A percentile compares a stretch with the other conserved stretches of the same genome.
Evolutionary conservation across 2,888 invertebrate genomes (phyloP).

Genomic region (Trichogramma dendrolimi): DNA sequence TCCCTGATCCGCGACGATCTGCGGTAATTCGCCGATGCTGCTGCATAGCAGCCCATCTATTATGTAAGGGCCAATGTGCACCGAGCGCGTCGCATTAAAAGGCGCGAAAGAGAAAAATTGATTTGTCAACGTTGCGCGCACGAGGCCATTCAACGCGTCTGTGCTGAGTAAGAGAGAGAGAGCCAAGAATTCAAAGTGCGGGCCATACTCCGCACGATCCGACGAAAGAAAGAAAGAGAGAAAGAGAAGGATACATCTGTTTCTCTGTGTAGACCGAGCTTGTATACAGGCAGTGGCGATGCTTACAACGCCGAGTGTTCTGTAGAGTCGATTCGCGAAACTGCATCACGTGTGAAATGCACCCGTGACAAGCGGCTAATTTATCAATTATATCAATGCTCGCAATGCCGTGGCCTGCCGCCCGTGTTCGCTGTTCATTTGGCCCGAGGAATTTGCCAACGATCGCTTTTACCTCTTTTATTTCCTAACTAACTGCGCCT

Average conservation of each 20-base stretch:
- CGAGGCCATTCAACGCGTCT: constrained; percentile 4
- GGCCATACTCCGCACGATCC: too few relatives aligned
- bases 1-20: too few relatives aligned
- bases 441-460: too few relatives aligned
- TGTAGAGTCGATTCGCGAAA: background rate
- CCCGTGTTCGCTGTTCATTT: too few relatives aligned
- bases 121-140: constrained; percentile 5
- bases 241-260: constrained; percentile 6
- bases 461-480: too few relatives aligned
- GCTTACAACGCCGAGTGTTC: background rate
- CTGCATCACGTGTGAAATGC: background rate
- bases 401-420: background rate
- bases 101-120: background rate
- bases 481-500: too few relatives aligned
- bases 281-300: constrained; percentile 3
- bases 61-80: too few relatives aligned
- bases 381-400: background rate
- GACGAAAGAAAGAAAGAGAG: too few relatives aligned
- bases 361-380: background rate
- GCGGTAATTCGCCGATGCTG: too few relatives aligned
- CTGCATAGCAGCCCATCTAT: too few relatives aligned
- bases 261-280: background rate
- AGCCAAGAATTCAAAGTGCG: background rate
- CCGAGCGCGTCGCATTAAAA: too few relatives aligned
- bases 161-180: background rate